A percentile compares a stretch with the other conserved stretches of the same genome.
Evolutionary conservation across 2,797 vertebrate genomes (phyloP).

Genomic region (Eulemur albifrons): DNA sequence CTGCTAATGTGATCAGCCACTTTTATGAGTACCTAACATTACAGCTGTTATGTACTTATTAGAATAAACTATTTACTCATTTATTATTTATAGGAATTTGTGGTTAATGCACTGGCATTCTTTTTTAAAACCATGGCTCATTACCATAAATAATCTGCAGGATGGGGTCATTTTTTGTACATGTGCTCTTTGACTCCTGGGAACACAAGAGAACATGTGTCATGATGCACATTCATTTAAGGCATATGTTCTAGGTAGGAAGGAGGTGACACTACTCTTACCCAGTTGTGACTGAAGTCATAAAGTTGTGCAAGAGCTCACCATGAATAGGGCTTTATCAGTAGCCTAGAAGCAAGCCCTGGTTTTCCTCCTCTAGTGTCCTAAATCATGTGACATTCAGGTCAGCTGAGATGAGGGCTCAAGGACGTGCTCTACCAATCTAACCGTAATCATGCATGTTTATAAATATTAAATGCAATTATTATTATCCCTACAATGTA

Average conservation of each 20-base stretch:
- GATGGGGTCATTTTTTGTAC: neutral
- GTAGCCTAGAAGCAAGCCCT: neutral
- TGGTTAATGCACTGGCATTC: neutral
- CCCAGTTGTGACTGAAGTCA: neutral
- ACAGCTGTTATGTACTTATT: neutral
- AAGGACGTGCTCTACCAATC: neutral
- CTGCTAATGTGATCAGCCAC: neutral
- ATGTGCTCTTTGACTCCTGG: neutral
- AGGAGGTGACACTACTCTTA: neutral
- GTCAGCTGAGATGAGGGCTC: neutral
- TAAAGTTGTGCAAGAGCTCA: neutral
- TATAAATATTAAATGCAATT: neutral
- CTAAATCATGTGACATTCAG: neutral
- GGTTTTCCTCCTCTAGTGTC: neutral
- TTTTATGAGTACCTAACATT: neutral
- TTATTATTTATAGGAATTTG: neutral
- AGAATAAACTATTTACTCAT: neutral
- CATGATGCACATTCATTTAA: neutral
- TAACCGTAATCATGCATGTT: neutral
- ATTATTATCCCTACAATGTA: neutral
- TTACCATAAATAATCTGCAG: neutral
- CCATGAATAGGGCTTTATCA: neutral
- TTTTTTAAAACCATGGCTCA: neutral
- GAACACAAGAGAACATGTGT: neutral
- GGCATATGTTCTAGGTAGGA: neutral